phyloP scores from a whole-genome alignment of 1,140 invertebrate species.

The Triops longicaudatus region DNA sequence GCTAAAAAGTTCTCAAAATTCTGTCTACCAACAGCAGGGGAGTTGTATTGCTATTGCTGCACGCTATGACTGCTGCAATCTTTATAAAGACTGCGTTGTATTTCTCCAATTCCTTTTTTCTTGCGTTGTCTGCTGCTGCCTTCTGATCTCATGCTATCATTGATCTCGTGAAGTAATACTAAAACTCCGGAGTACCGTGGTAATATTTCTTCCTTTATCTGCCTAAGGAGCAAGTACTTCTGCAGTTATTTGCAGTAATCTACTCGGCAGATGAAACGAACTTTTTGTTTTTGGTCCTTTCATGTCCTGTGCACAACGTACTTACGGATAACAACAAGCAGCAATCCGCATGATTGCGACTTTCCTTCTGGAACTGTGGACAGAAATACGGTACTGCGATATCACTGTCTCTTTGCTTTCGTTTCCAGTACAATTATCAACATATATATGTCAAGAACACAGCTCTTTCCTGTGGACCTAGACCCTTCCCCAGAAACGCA shows the following conservation, averaged over 20 bases:
- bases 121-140: not conserved
- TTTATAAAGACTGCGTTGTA: not conserved
- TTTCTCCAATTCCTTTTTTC: not conserved
- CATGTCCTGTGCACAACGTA: not conserved
- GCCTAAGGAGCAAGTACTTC: too few species aligned
- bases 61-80: not conserved
- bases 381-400: not conserved
- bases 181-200: too few species aligned
- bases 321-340: not conserved
- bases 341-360: slow-evolving; percentile 6
- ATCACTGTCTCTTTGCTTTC: not conserved
- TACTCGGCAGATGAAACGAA: not conserved
- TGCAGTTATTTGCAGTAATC: not conserved
- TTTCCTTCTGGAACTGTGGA: not conserved
- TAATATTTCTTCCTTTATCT: too few species aligned
- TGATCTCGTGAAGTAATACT: too few species aligned
- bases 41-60: not conserved
- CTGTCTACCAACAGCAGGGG: not conserved
- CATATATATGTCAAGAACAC: not conserved
- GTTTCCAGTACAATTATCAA: not conserved
- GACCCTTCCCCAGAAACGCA: not conserved
- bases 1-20: not conserved
- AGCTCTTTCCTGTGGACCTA: not conserved
- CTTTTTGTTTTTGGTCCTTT: not conserved
- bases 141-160: not conserved